phyloP scores from a whole-genome alignment of 1,140 invertebrate species.

The Zaprionus ghesquierei region DNA sequence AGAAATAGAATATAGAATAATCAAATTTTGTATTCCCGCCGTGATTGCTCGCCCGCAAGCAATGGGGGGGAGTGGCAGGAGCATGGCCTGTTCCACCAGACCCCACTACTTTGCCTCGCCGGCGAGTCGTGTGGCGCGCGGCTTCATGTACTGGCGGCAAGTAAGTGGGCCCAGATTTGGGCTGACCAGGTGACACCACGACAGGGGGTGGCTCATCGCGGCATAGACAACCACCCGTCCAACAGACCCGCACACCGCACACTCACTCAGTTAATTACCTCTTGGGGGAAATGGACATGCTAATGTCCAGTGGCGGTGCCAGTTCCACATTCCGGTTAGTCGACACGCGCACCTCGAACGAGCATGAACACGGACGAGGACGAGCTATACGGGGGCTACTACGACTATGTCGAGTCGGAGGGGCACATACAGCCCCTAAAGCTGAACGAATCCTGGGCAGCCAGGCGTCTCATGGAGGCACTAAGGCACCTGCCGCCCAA shows the following conservation, averaged over 20 bases:
- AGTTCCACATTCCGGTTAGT: slow-evolving; percentile 51
- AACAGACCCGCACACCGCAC: slow-evolving; percentile 8
- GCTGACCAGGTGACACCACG: not conserved
- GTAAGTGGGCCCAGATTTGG: slow-evolving; percentile 58
- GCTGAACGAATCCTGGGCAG: slow-evolving; percentile 84
- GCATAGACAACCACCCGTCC: slow-evolving; percentile 31
- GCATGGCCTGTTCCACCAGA: slow-evolving; percentile 43
- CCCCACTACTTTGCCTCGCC: slow-evolving; percentile 38
- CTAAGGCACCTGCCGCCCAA: slow-evolving; percentile 67
- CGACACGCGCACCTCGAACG: slow-evolving; percentile 54
- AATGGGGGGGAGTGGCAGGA: not conserved
- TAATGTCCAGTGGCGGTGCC: slow-evolving; percentile 53
- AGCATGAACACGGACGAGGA: slow-evolving; percentile 51
- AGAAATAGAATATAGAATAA: not conserved
- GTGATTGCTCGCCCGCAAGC: slow-evolving; percentile 14
- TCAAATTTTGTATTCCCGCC: not conserved
- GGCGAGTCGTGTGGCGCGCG: slow-evolving; percentile 57
- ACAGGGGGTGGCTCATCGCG: slow-evolving; percentile 45
- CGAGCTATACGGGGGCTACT: slow-evolving; percentile 9
- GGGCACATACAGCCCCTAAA: slow-evolving; percentile 83
- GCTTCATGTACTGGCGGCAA: slow-evolving; percentile 76
- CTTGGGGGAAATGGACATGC: slow-evolving; percentile 62
- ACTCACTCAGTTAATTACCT: slow-evolving; percentile 49
- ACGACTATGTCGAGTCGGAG: slow-evolving; percentile 18
- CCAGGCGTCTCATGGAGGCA: slow-evolving; percentile 82